phyloP scores from a whole-genome alignment of 1,140 invertebrate species.

The Nephotettix cincticeps region DNA sequence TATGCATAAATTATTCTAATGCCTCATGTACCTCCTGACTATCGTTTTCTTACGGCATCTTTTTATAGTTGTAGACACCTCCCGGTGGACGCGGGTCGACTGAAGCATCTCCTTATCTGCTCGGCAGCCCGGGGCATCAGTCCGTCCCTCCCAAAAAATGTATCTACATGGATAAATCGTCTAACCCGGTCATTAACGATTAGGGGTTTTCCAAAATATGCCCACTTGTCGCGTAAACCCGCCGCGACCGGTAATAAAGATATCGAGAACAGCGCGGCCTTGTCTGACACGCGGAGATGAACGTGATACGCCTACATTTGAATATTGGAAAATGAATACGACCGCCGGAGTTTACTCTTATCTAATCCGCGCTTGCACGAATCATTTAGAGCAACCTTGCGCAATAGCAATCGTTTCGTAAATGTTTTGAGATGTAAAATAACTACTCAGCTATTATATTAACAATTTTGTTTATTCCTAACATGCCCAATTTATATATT shows the following conservation, averaged over 20 bases:
- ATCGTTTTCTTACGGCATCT: background rate
- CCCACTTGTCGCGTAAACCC: background rate
- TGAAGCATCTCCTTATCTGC: background rate
- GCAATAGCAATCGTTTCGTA: too few species aligned
- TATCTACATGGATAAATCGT: background rate
- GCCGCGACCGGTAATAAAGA: slow-evolving; percentile 1
- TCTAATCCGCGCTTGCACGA: too few species aligned
- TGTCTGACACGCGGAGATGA: too few species aligned
- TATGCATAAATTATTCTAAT: slow-evolving; percentile 13
- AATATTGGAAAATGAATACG: too few species aligned
- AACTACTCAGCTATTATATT: too few species aligned
- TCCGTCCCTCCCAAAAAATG: slow-evolving; percentile 2
- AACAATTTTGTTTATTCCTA: too few species aligned
- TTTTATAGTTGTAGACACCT: slow-evolving; percentile 8
- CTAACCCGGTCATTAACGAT: background rate
- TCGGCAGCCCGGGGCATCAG: background rate
- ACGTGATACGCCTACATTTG: too few species aligned
- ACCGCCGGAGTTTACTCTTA: too few species aligned
- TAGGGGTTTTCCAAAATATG: slow-evolving; percentile 3
- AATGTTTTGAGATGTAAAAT: too few species aligned
- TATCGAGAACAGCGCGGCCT: background rate
- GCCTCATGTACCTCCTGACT: slow-evolving; percentile 1
- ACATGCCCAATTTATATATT: too few species aligned
- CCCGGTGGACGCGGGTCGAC: background rate
- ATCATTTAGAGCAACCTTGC: too few species aligned